These are phyloP conservation scores for Cydia splendana DNA, from an alignment of 1,140 invertebrate species.

Conservation along the genomic window DNA sequence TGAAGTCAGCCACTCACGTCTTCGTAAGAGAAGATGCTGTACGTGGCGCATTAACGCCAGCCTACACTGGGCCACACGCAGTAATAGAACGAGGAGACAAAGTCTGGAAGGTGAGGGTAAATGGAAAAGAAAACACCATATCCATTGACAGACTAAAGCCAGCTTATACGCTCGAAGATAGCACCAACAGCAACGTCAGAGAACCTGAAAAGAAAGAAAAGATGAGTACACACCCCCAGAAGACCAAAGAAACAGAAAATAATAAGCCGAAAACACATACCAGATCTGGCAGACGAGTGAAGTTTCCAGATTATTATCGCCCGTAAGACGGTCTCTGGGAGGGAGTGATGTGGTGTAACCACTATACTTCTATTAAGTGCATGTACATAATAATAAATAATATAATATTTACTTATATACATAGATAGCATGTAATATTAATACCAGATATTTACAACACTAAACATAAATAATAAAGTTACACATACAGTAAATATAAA, in stretches of 20 bases:
- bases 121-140: constrained; percentile 31
- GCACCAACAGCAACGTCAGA: too few species aligned
- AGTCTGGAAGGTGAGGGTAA: constrained; percentile 28
- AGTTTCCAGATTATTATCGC: constrained; percentile 30
- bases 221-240: too few species aligned
- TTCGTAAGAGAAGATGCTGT: not conserved
- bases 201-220: too few species aligned
- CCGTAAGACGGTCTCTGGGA: constrained; percentile 23
- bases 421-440: too few species aligned
- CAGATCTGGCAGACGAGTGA: constrained; percentile 28
- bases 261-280: not conserved
- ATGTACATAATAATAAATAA: too few species aligned
- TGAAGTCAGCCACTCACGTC: not conserved
- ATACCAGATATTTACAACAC: too few species aligned
- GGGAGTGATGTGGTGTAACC: constrained; percentile 13
- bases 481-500: too few species aligned
- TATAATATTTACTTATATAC: too few species aligned
- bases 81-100: constrained; percentile 19
- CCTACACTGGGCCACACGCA: constrained; percentile 1
- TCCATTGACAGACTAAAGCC: constrained; percentile 33
- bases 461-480: too few species aligned
- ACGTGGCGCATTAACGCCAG: constrained; percentile 5
- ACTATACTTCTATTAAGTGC: too few species aligned
- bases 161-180: too few species aligned
- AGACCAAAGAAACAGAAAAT: too few species aligned